phyloP scores from a whole-genome alignment of 1,140 invertebrate species.

The Drosophila pallidifrons region DNA sequence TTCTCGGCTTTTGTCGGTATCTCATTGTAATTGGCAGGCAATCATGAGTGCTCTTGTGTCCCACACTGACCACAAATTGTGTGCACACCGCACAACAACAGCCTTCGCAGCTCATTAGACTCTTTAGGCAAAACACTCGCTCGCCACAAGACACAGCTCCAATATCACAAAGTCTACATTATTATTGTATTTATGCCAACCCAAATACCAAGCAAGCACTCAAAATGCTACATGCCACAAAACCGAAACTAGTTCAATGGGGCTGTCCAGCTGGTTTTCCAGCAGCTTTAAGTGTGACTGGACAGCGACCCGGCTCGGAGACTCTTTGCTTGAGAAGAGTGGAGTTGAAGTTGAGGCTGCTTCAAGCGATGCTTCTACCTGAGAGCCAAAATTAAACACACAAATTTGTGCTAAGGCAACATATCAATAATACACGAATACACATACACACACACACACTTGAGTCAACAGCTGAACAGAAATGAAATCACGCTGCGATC shows the following conservation, averaged over 20 bases:
- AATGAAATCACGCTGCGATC: slow-evolving; percentile 62
- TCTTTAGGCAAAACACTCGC: slow-evolving; percentile 37
- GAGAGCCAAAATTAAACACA: slow-evolving; percentile 73
- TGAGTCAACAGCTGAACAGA: slow-evolving; percentile 32
- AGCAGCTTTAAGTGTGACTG: slow-evolving; percentile 10
- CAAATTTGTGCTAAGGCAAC: slow-evolving; percentile 69
- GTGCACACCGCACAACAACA: slow-evolving; percentile 20
- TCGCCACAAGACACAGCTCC: slow-evolving; percentile 43
- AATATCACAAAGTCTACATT: slow-evolving; percentile 19
- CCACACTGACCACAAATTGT: slow-evolving; percentile 37
- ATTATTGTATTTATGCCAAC: slow-evolving; percentile 55
- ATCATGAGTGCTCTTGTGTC: slow-evolving; percentile 16
- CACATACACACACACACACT: slow-evolving; percentile 8
- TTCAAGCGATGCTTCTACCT: slow-evolving; percentile 56
- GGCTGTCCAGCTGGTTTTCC: slow-evolving; percentile 76
- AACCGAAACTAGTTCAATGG: slow-evolving; percentile 76
- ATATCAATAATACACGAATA: slow-evolving; percentile 63
- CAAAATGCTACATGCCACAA: slow-evolving; percentile 72
- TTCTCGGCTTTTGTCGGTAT: slow-evolving; percentile 3
- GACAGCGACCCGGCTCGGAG: slow-evolving; percentile 10
- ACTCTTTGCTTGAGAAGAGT: neutral
- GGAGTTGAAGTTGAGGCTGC: slow-evolving; percentile 19
- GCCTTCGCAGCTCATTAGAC: slow-evolving; percentile 72
- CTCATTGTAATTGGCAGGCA: slow-evolving; percentile 22
- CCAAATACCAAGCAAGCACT: slow-evolving; percentile 72